These are phyloP conservation scores for Anisognathus igniventris DNA, from an alignment of 2,797 vertebrate genomes.

Conservation along the genomic window DNA sequence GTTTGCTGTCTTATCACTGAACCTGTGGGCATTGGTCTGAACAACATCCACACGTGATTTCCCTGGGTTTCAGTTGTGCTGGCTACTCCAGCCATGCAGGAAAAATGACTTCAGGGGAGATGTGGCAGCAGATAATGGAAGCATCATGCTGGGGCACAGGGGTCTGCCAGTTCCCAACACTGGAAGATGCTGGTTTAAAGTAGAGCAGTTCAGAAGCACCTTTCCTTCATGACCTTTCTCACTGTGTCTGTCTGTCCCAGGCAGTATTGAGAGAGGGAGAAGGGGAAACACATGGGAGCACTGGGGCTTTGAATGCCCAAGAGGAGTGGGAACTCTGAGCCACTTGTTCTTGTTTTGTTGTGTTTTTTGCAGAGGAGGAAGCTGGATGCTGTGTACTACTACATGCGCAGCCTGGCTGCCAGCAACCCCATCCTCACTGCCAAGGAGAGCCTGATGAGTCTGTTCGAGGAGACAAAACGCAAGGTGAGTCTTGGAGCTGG, in stretches of 20 bases:
- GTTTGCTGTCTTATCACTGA: background rate
- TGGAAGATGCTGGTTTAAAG: background rate
- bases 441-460: slow-evolving; percentile 97
- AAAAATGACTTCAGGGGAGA: background rate
- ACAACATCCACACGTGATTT: fast-evolving
- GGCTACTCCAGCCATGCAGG: background rate
- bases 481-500: slow-evolving; percentile 80
- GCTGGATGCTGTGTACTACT: slow-evolving; percentile 98
- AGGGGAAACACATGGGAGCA: background rate
- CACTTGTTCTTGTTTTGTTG: background rate
- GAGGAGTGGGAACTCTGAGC: background rate
- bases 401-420: slow-evolving; percentile 97
- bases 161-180: background rate
- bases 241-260: background rate
- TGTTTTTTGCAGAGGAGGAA: slow-evolving; percentile 87
- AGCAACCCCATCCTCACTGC: slow-evolving; percentile 98
- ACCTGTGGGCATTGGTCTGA: background rate
- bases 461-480: slow-evolving; percentile 97
- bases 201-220: background rate
- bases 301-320: background rate
- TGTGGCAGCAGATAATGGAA: background rate
- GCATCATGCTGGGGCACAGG: background rate
- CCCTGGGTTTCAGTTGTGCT: background rate
- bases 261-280: background rate
- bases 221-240: background rate